phyloP scores from a whole-genome alignment of 2,797 vertebrate species.

The Nasua narica region DNA sequence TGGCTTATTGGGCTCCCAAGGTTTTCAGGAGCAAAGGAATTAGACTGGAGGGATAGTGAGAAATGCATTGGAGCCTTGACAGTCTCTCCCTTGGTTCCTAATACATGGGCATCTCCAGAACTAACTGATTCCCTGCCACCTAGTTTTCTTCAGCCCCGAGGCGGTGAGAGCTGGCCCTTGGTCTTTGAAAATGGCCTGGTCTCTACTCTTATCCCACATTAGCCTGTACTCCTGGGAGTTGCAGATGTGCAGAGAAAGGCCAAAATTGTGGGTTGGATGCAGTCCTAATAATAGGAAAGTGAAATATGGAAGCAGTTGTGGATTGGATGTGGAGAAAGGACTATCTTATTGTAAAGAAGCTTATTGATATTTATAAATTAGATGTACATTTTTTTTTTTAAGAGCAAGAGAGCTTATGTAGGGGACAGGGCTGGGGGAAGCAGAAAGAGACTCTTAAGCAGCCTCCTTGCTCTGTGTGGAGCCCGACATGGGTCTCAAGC shows the following conservation, averaged over 20 bases:
- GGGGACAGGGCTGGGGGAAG: background rate
- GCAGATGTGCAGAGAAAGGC: conserved; percentile 10
- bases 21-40: background rate
- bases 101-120: background rate
- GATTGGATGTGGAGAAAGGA: background rate
- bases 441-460: background rate
- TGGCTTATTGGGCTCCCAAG: background rate
- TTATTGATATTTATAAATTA: background rate
- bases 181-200: background rate
- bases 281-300: background rate
- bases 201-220: background rate
- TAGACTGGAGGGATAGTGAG: background rate
- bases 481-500: background rate
- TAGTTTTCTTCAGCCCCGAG: background rate
- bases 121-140: background rate
- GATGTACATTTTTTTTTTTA: background rate
- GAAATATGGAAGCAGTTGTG: background rate
- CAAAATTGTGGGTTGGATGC: background rate
- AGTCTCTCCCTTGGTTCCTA: background rate
- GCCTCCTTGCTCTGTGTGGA: background rate
- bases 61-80: background rate
- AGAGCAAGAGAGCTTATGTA: background rate
- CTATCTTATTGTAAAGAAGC: background rate
- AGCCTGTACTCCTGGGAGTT: background rate
- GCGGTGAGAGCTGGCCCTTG: background rate